Base-by-base conservation (phyloP, 2,888 invertebrate species). In the Apamea sordens region DNA sequence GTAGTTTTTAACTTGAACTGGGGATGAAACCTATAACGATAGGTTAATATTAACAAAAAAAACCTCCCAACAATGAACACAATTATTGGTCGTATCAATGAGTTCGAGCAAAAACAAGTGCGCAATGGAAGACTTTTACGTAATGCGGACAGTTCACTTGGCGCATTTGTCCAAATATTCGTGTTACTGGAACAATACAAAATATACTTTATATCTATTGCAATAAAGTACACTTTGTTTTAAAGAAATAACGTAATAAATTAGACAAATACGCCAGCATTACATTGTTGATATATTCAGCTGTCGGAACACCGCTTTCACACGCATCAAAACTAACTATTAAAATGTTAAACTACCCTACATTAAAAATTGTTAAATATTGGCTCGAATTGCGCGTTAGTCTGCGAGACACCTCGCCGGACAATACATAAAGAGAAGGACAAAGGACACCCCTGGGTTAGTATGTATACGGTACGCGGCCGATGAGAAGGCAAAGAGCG, bases 371-470 rank as follows among this genome's bases (percentile, higher is more conserved):
- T 13, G 41, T 44, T n/a, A 65, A 53, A 68, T 4, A 28, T 61
- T 80, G 83, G 53, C 68, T 83, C 77, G 61, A 83, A 83, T 64
- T 56, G 21, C 18, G 4, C 18, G 47, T 15, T 63, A 69, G 68
- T 59, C 83, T 80, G 83, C 83, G 56, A 83, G 69, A 63, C 83
- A 56, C n/a, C 28, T 77, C 56, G 5, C 3, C n/a, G 8, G 36
- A 53, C n/a, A 28, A 24, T 83, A 83, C 28, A 76, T 47, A 5
- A 28, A 61, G 21, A 81, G 10, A 76, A 76, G 77, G 83, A 80
- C 47, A 83, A 83, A 77, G 69, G 63, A 80, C 83, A 83, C 83
- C 80, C 80, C 80, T 36, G n/a, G 77, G 36, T 80, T 64, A 83
- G 77, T 77, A 80, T 77, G 68, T 47, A 61, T 75, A 83, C 77